Percentiles rank a stretch among this genome's conserved stretches.
phyloP scores from a whole-genome alignment of 92 coral and sea anemone genomes.

The Siderastrea radians region DNA sequence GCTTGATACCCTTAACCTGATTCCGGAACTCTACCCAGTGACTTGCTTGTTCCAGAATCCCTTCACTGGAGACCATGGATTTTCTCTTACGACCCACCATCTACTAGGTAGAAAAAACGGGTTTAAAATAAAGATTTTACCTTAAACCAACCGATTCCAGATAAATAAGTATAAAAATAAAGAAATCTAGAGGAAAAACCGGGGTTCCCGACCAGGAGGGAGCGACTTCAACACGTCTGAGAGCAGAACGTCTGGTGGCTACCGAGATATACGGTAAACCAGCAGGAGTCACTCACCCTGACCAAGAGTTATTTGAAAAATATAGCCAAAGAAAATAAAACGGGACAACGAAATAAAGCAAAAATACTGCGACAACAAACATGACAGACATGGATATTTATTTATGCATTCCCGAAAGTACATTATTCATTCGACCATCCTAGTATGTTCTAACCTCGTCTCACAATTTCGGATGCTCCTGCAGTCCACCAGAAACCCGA shows the following conservation, averaged over 20 bases:
- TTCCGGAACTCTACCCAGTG: constrained; percentile 15
- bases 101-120: neutral
- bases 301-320: neutral
- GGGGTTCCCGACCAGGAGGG: constrained; percentile 58
- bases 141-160: neutral
- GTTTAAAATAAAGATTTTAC: neutral
- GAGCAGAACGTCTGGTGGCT: constrained; percentile 30
- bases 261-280: constrained; percentile 19
- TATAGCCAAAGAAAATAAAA: neutral
- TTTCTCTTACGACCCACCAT: constrained; percentile 2
- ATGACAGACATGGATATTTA: too few relatives aligned
- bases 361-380: too few relatives aligned
- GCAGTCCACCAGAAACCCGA: neutral
- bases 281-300: constrained; percentile 45
- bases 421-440: neutral
- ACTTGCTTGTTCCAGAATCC: neutral
- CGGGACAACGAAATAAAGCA: neutral
- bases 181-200: neutral
- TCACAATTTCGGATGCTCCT: neutral
- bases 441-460: neutral
- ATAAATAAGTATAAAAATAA: neutral
- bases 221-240: constrained; percentile 47
- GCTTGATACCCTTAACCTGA: neutral
- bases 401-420: too few relatives aligned
- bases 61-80: neutral